Base-by-base conservation (phyloP, 2,888 invertebrate genomes). In the Allophyes oxyacanthae region DNA sequence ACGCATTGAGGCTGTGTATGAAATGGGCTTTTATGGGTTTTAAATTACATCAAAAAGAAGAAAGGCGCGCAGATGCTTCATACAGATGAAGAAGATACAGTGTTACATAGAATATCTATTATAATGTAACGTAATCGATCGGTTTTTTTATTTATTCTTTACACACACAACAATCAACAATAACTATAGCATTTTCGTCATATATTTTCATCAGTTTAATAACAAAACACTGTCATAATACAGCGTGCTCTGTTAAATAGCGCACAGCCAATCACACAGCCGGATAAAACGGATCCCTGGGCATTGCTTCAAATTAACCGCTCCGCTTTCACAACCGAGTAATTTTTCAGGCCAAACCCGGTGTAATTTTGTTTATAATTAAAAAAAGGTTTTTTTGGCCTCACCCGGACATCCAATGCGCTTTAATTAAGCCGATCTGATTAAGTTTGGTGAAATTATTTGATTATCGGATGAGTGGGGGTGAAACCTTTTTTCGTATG, bases 241-340 rank as follows among this genome's bases (percentile, higher is more conserved):
- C 20, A 42, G 9, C 30, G 49, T 54, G 53, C 48, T 32, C 40
- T 36, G 54, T 69, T 67, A 60, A 64, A 62, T 68, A 56, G 57
- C 43, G 58, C 60, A 62, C 65, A 60, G 67, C 67, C 74, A 75
- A 77, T 76, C 75, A 71, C 51, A 51, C 60, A 40, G 41, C 43
- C 43, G 56, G 57, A 62, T 68, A 64, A 68, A 75, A 67, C 63
- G 54, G 60, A 72, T 74, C 72, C 65, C 69, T 63, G 64, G 69
- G 45, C 64, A 64, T 64, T 54, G 61, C 70, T 64, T 69, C 58
- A 77, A 78, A 77, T 78, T 72, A 72, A 78, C 64, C 65, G 53
- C 61, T 54, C 61, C 60, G 54, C 61, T 74, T 78, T 77, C 66
- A 73, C 71, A 67, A 64, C 38, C 52, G 67, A 66, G 57, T 70